Conservation (phyloP, 1,140 invertebrate genomes). For the Marisa cornuarietis region DNA sequence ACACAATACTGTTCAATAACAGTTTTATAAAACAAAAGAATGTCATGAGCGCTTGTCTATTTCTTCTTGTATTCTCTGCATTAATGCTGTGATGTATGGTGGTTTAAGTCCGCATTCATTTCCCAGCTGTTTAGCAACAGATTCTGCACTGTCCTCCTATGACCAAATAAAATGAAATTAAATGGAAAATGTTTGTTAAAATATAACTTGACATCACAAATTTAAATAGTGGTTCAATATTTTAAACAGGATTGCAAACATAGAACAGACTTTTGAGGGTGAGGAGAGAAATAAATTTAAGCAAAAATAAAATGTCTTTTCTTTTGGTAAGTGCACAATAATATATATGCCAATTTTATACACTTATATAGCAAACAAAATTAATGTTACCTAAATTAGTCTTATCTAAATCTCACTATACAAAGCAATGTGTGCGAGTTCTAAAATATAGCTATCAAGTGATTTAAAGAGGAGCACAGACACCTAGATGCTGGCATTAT, state of each 20-base stretch:
- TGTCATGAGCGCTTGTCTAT: constrained; percentile 36
- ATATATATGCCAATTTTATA: not conserved
- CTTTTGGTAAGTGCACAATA: not conserved
- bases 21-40: not conserved
- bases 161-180: constrained; percentile 8
- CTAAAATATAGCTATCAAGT: no score
- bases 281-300: no score
- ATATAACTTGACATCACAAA: no score
- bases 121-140: constrained; percentile 44
- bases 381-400: not conserved
- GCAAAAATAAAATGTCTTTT: no score
- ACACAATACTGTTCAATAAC: not conserved
- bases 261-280: no score
- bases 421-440: not conserved
- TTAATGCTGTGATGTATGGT: constrained; percentile 40
- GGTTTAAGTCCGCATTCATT: constrained; percentile 33
- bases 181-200: not conserved
- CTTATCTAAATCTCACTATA: not conserved
- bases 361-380: not conserved
- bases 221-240: no score
- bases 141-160: constrained; percentile 44
- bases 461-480: no score
- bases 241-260: no score
- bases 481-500: no score
- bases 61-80: constrained; percentile 44